Percentiles rank a stretch among this genome's conserved stretches.
phyloP scores from a whole-genome alignment of 2,888 invertebrate species.

The Frankliniella fusca region DNA sequence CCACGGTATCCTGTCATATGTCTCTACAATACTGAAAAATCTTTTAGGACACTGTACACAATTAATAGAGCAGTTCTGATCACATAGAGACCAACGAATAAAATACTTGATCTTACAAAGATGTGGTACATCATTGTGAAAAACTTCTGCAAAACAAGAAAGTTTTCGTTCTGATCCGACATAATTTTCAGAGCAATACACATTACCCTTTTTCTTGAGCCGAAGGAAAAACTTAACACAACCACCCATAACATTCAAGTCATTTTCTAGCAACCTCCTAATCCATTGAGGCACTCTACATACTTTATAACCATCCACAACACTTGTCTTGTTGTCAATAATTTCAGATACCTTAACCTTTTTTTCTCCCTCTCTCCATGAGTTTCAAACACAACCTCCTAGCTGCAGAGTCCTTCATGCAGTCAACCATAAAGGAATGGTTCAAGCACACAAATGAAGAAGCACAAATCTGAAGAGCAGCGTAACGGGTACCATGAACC shows the following conservation, averaged over 20 bases:
- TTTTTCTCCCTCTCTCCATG: not conserved
- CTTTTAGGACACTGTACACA: not conserved
- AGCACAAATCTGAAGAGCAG: conserved; percentile 18
- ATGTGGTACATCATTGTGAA: not conserved
- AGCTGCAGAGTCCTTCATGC: too few species aligned
- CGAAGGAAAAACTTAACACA: not conserved
- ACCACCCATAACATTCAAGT: not conserved
- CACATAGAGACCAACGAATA: not conserved
- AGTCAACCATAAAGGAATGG: too few species aligned
- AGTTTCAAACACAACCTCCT: not conserved
- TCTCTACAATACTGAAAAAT: not conserved
- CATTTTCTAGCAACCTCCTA: not conserved
- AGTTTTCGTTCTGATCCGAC: not conserved
- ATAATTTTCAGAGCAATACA: not conserved
- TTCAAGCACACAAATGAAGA: not conserved
- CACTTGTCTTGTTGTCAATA: not conserved
- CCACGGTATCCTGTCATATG: not conserved
- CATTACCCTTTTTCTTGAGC: not conserved
- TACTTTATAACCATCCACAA: not conserved
- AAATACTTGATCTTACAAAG: not conserved
- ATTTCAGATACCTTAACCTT: not conserved
- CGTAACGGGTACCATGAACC: not conserved
- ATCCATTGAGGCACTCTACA: not conserved
- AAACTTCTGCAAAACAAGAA: not conserved
- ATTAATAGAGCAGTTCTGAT: not conserved